These are phyloP conservation scores for Pollenia griseotomentosa DNA, from an alignment of 2,888 invertebrate species.

Conservation along the genomic window DNA sequence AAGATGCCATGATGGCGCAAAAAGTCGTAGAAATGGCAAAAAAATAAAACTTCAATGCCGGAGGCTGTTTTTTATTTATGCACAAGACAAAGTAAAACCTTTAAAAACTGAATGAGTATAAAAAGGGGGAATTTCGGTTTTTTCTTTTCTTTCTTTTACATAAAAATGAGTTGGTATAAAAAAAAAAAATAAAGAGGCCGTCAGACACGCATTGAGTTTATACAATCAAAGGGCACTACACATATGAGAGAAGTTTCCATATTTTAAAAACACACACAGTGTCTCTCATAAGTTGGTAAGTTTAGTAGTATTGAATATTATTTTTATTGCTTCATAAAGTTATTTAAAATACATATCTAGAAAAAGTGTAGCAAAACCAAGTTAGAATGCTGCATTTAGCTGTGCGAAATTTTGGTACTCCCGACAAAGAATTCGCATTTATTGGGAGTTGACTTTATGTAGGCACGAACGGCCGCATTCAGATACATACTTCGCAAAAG, in stretches of 20 bases:
- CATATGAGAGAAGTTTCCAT: constrained; percentile 34
- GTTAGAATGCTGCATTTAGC: too few relatives aligned
- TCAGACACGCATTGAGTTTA: constrained; percentile 68
- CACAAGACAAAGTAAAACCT: constrained; percentile 68
- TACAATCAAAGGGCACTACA: constrained; percentile 45
- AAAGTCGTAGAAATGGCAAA: constrained; percentile 70
- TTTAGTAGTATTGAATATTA: too few relatives aligned
- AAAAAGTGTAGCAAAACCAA: not conserved
- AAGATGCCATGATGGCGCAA: constrained; percentile 73
- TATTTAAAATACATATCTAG: too few relatives aligned
- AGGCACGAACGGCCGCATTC: too few relatives aligned
- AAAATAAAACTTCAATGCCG: constrained; percentile 50
- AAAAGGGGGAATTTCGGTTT: constrained; percentile 59
- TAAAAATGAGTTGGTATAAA: constrained; percentile 70
- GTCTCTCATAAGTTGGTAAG: too few relatives aligned
- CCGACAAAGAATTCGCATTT: too few relatives aligned
- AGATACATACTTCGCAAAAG: too few relatives aligned
- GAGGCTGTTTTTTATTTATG: constrained; percentile 72
- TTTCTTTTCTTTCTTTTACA: constrained; percentile 54
- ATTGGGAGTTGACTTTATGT: too few relatives aligned
- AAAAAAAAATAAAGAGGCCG: constrained; percentile 63
- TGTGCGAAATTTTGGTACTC: too few relatives aligned
- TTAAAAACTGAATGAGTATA: constrained; percentile 34
- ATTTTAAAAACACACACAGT: constrained; percentile 40
- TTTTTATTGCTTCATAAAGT: too few relatives aligned